Evolutionary conservation across 2,113 vertebrate species (phyloP).

Genomic region (Ia io): DNA sequence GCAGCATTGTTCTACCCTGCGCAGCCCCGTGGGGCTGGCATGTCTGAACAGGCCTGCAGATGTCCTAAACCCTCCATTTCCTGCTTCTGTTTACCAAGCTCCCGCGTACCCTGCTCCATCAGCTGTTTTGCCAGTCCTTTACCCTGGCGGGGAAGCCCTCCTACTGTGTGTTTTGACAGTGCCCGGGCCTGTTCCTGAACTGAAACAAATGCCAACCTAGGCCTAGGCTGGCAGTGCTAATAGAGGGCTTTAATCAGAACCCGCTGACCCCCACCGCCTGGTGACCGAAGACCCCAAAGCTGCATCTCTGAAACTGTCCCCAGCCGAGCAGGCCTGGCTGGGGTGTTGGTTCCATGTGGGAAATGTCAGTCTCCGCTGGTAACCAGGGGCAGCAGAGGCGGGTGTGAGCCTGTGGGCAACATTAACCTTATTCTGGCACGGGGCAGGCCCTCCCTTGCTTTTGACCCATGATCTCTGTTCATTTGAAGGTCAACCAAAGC

Average conservation of each 20-base stretch:
- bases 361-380: background rate
- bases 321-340: no score
- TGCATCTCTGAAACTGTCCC: background rate
- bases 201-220: background rate
- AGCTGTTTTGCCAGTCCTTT: background rate
- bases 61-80: background rate
- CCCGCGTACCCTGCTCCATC: background rate
- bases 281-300: background rate
- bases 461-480: background rate
- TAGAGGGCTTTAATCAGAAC: background rate
- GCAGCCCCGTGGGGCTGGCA: fast-evolving
- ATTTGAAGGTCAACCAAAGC: background rate
- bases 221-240: background rate
- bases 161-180: background rate
- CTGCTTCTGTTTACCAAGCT: constrained; percentile 29
- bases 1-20: background rate
- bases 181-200: background rate
- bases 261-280: background rate
- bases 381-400: background rate
- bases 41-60: background rate
- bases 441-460: background rate
- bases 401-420: background rate
- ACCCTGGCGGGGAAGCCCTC: background rate
- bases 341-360: background rate
- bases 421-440: background rate